Base-by-base conservation (phyloP, 2,888 invertebrate species). In the Eupithecia centaureata region DNA sequence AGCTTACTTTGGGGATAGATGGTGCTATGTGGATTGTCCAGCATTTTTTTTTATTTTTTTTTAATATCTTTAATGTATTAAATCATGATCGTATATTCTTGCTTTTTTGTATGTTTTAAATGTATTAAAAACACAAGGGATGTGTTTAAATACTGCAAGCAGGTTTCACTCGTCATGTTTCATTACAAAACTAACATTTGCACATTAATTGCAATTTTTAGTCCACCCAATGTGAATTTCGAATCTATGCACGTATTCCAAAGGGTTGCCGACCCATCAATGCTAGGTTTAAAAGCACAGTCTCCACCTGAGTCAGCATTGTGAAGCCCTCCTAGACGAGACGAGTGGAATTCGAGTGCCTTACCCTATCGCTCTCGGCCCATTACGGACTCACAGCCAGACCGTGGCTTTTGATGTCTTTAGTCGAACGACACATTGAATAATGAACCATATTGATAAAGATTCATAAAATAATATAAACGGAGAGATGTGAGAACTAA, bases 301-400 rank as follows among this genome's bases (percentile, higher is more conserved):
- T 63, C 52, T 32, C 78, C 76, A 79, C 77, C 78, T 80, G 80
- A 82, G 82, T 80, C 81, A 79, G 83, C 85, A 81, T 81, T 82
- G 82, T 86, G 71, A 76, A 86, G 73, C 79, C 77, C 74, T 77
- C 81, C 84, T 83, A 83, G 81, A 82, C 83, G 77, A 75, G 74
- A 80, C 63, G 73, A 85, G 83, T 72, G 83, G 77, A 67, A 77
- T 74, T 75, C 76, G 75, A 83, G 79, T 72, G 77, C 74, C 72
- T 77, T 77, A 79, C 79, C 81, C 83, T 80, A 80, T 79, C 81
- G 80, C 76, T 76, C 79, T 79, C 76, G 77, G 77, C 73, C 81
- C 81, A 79, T 84, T 82, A 78, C 71, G 78, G 74, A 68, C 71
- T 67, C 67, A 52, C 65, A 72, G 35, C 47, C 56, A 52, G 52